Percentiles rank a stretch among this genome's conserved stretches.
These are phyloP conservation scores for Bradypus variegatus DNA, from an alignment of 2,797 vertebrate genomes.

Conservation along the genomic window DNA sequence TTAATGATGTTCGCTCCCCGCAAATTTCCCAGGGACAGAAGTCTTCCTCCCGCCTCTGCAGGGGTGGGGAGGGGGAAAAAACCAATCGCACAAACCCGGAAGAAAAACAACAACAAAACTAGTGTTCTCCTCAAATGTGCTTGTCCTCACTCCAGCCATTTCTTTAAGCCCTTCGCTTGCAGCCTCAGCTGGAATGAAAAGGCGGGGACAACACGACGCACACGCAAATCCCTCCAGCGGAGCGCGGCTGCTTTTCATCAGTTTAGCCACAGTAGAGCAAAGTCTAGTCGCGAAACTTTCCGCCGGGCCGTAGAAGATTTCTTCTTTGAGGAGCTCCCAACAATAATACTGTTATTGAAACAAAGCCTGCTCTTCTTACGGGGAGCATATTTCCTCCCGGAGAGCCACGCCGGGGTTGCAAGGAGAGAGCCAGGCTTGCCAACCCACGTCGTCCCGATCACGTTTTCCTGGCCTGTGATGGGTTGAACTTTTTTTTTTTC, in stretches of 20 bases:
- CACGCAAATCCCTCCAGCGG: slow-evolving; percentile 65
- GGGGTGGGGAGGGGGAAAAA: background rate
- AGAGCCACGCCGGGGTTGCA: slow-evolving; percentile 53
- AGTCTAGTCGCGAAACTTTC: slow-evolving; percentile 72
- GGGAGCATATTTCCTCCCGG: slow-evolving; percentile 66
- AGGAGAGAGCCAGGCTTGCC: slow-evolving; percentile 56
- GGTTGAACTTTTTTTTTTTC: slow-evolving; percentile 59
- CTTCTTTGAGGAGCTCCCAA: slow-evolving; percentile 71
- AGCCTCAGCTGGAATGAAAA: slow-evolving; percentile 62
- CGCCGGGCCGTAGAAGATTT: slow-evolving; percentile 65
- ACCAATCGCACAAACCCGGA: slow-evolving; percentile 25
- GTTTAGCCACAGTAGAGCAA: slow-evolving; percentile 74
- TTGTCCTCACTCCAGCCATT: background rate
- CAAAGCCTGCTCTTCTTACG: slow-evolving; percentile 68
- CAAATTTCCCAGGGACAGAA: slow-evolving; percentile 47
- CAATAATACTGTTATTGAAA: slow-evolving; percentile 68
- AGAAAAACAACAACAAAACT: slow-evolving; percentile 46
- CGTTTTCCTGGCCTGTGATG: slow-evolving; percentile 52
- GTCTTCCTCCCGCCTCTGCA: slow-evolving; percentile 43
- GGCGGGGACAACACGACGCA: slow-evolving; percentile 64
- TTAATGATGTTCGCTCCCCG: slow-evolving; percentile 23
- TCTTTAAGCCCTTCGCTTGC: slow-evolving; percentile 60
- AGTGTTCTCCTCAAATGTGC: slow-evolving; percentile 55
- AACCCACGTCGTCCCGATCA: slow-evolving; percentile 25
- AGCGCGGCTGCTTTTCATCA: slow-evolving; percentile 70